Conservation (phyloP, 2,888 invertebrate species). For the Toxonevra muliebris region DNA sequence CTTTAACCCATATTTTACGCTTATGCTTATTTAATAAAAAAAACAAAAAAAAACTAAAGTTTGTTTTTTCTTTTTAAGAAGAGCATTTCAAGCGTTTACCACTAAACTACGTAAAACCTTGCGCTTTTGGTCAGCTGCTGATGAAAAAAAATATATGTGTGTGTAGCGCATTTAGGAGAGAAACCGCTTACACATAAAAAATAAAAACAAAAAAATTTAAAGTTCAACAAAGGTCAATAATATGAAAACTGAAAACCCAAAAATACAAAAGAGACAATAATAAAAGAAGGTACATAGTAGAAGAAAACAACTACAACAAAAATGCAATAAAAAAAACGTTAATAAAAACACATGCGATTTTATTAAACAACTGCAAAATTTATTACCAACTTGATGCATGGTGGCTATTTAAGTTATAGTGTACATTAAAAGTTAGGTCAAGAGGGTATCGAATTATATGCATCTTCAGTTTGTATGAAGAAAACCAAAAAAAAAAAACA, state of each 20-base stretch:
- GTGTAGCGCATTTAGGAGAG: too few relatives aligned
- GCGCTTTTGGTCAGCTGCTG: too few relatives aligned
- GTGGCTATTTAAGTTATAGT: slow-evolving; percentile 11
- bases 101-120: too few relatives aligned
- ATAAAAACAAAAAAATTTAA: not conserved
- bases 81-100: too few relatives aligned
- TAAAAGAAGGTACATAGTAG: too few relatives aligned
- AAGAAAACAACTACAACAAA: not conserved
- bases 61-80: too few relatives aligned
- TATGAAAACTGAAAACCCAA: not conserved
- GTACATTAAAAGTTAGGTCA: slow-evolving; percentile 6
- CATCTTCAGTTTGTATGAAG: not conserved
- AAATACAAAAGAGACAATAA: not conserved
- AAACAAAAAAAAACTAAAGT: too few relatives aligned
- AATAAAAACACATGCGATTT: slow-evolving; percentile 4
- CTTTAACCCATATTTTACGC: slow-evolving; percentile 20
- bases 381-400: slow-evolving; percentile 5
- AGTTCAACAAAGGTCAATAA: slow-evolving; percentile 1
- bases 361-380: slow-evolving; percentile 17
- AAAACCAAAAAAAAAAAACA: too few relatives aligned
- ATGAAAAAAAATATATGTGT: too few relatives aligned
- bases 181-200: too few relatives aligned
- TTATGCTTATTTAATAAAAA: too few relatives aligned
- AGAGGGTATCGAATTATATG: slow-evolving; percentile 2
- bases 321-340: not conserved